These are phyloP conservation scores for Escarpia spicata DNA, from an alignment of 2,888 invertebrate species.

Conservation along the genomic window DNA sequence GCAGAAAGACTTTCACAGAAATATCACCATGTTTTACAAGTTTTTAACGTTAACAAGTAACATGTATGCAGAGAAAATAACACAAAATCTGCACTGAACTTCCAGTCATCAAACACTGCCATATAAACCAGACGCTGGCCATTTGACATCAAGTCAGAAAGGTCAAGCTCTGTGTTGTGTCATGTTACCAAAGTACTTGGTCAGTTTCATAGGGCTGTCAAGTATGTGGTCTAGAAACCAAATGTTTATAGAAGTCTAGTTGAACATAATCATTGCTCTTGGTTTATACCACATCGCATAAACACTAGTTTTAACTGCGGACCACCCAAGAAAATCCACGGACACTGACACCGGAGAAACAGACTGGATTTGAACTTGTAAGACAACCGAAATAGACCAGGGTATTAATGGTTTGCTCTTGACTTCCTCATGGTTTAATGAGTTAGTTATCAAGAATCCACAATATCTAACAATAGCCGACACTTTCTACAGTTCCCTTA, in stretches of 20 bases:
- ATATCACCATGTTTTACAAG: background rate
- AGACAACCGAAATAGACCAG: background rate
- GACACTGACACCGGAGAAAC: background rate
- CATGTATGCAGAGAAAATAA: background rate
- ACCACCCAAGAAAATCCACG: background rate
- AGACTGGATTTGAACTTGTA: background rate
- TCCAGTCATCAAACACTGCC: background rate
- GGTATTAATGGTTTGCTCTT: background rate
- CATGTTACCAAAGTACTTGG: background rate
- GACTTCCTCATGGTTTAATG: background rate
- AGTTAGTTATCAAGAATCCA: background rate
- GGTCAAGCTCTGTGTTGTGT: background rate
- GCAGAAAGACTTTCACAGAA: background rate
- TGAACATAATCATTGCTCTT: background rate
- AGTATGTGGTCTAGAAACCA: background rate
- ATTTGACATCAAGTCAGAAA: background rate
- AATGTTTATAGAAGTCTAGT: background rate
- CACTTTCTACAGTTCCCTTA: background rate
- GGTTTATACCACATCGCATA: background rate
- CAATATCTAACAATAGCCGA: background rate
- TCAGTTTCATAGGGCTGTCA: background rate
- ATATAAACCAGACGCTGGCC: background rate
- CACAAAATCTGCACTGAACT: background rate
- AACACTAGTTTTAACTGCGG: background rate
- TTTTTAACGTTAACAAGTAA: background rate